These are phyloP conservation scores for Xanthia togata DNA, from an alignment of 2,888 invertebrate species.

Conservation along the genomic window DNA sequence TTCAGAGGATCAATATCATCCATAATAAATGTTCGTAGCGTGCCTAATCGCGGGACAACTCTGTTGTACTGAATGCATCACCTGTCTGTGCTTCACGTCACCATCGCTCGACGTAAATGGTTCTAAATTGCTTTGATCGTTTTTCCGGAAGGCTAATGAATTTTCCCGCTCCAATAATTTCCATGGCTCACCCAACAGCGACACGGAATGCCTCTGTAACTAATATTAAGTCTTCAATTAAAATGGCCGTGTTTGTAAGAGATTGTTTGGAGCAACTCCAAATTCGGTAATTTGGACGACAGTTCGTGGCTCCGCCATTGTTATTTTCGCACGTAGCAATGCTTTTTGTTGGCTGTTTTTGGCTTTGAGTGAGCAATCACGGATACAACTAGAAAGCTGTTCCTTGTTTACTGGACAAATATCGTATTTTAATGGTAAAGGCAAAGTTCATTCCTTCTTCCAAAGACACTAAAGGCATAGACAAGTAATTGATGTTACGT, in stretches of 20 bases:
- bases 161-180: slow-evolving; percentile 85
- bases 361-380: slow-evolving; percentile 44
- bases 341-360: slow-evolving; percentile 46
- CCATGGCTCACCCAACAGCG: slow-evolving; percentile 75
- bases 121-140: slow-evolving; percentile 89
- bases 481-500: no score
- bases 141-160: slow-evolving; percentile 89
- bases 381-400: slow-evolving; percentile 18
- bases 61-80: slow-evolving; percentile 54
- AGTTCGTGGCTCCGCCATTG: slow-evolving; percentile 39
- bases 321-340: slow-evolving; percentile 56
- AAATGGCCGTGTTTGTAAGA: slow-evolving; percentile 63
- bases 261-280: slow-evolving; percentile 61
- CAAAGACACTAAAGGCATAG: no score
- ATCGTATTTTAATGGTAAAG: not conserved
- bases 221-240: slow-evolving; percentile 75
- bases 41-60: slow-evolving; percentile 36
- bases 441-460: not conserved
- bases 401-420: slow-evolving; percentile 1
- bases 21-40: slow-evolving; percentile 36
- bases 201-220: slow-evolving; percentile 65
- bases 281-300: slow-evolving; percentile 56
- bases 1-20: slow-evolving; percentile 17
- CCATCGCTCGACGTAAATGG: slow-evolving; percentile 77
- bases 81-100: slow-evolving; percentile 58